Base-by-base conservation (phyloP, 2,113 vertebrate genomes). In the Myrmecobius fasciatus region DNA sequence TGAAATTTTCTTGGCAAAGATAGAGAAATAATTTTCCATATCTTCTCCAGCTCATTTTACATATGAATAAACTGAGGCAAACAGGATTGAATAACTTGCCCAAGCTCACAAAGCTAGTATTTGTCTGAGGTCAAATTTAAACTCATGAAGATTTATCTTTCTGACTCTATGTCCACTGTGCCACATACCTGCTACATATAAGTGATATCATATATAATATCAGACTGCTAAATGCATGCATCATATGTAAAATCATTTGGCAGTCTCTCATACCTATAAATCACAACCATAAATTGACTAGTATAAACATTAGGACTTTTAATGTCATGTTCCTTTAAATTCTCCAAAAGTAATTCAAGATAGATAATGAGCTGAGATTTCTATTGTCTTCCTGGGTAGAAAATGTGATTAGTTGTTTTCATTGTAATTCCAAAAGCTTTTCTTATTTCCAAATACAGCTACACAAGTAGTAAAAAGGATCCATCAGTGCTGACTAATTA, bases 141-240 rank as follows among this genome's bases (percentile, higher is more conserved):
- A 25, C 10, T 92, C 36, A 8, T 95, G 67, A 94, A 60, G 14
- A 52, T 54, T 51, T 93, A 93, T 54, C 94, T 3, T 49, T 47
- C 7, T n/a, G 52, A 92, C 92, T 51, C 4, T 89, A 52, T 8
- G 54, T 36, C 54, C 92, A 89, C 6, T 93, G 24, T 2, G 11
- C 56, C 26, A 60, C 2, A 11, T 60, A 60, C 1, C 8, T 56
- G 25, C 8, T 24, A 56, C 1, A n/a, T 56, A 83, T 25, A 56
- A 1, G 49, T 51, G 49, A 51, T 17, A 90, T 89, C 0, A 56
- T 54, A 36, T 88, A 88, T 36, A 89, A n/a, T 43, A 8, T 52
- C 43, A 53, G 53, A 94, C 83, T 92, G 43, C 46, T 49, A 83
- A 26, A 47, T 12, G 60, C 10, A 0, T 89, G 36, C 60, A 56